Percentiles rank a stretch among this genome's conserved stretches.
Evolutionary conservation across 2,797 vertebrate genomes (phyloP).

Genomic region (Tinamus major): DNA sequence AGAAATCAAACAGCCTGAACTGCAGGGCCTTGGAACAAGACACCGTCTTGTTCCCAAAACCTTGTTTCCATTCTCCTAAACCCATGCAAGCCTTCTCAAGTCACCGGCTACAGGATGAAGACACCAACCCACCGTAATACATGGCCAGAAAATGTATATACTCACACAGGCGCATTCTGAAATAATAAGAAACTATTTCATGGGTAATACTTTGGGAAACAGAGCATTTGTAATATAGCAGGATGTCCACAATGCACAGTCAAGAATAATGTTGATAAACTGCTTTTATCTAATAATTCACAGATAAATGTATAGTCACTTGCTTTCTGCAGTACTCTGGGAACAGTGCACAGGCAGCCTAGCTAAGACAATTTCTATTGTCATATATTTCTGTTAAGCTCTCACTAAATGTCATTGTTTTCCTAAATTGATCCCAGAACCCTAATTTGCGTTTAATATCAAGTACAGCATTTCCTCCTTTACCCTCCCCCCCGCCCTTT

Average conservation of each 20-base stretch:
- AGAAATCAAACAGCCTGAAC: fast-evolving
- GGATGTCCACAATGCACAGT: background rate
- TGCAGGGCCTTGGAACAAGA: background rate
- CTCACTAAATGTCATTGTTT: constrained; percentile 2
- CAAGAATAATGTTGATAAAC: background rate
- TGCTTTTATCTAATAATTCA: background rate
- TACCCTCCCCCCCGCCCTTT: background rate
- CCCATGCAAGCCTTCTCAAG: background rate
- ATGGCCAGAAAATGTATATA: background rate
- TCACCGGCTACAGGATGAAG: background rate
- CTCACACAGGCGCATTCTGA: background rate
- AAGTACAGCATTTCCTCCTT: background rate
- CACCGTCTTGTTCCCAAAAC: background rate
- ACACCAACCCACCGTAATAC: background rate
- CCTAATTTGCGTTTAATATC: constrained; percentile 20
- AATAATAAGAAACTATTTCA: background rate
- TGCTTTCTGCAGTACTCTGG: background rate
- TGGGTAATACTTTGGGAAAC: background rate
- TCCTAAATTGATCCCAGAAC: background rate
- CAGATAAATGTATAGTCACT: background rate
- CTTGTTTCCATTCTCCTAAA: background rate
- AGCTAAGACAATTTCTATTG: background rate
- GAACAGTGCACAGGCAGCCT: background rate
- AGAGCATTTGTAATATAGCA: background rate
- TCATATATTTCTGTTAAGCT: background rate